These are phyloP conservation scores for Gymnobelideus leadbeateri DNA, from an alignment of 2,113 vertebrate species.

Conservation along the genomic window DNA sequence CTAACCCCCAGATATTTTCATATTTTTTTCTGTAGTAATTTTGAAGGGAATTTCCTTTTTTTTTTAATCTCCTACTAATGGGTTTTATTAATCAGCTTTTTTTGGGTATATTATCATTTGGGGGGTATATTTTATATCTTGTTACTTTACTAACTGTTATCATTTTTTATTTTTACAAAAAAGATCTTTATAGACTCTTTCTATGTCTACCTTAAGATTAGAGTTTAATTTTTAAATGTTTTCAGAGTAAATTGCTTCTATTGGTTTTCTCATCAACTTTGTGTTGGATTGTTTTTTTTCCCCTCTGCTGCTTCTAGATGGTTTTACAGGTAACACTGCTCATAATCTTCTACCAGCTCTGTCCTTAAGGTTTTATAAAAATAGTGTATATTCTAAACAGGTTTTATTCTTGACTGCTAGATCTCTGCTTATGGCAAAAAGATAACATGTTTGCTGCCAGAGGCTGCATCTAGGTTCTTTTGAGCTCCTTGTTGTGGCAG, in stretches of 20 bases:
- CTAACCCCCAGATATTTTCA: background rate
- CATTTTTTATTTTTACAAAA: background rate
- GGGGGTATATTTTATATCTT: background rate
- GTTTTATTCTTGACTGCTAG: background rate
- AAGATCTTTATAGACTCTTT: background rate
- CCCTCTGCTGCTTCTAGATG: background rate
- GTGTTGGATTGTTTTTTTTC: background rate
- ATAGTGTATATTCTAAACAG: background rate
- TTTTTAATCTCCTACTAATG: background rate
- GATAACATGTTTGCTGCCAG: background rate
- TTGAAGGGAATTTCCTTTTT: background rate
- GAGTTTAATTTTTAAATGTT: background rate
- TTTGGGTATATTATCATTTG: background rate
- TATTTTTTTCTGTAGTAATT: background rate
- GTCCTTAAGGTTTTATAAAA: background rate
- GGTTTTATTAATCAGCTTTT: background rate
- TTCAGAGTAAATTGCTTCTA: background rate
- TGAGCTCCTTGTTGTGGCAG: background rate
- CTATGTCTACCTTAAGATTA: background rate
- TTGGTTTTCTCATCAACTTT: background rate
- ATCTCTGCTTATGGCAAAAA: background rate
- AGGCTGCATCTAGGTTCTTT: background rate
- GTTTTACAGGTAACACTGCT: background rate
- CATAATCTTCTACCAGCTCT: background rate
- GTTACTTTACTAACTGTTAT: background rate